Percentiles rank a stretch among this genome's conserved stretches.
phyloP scores from a whole-genome alignment of 2,113 vertebrate genomes.

The Eupsittula cactorum region DNA sequence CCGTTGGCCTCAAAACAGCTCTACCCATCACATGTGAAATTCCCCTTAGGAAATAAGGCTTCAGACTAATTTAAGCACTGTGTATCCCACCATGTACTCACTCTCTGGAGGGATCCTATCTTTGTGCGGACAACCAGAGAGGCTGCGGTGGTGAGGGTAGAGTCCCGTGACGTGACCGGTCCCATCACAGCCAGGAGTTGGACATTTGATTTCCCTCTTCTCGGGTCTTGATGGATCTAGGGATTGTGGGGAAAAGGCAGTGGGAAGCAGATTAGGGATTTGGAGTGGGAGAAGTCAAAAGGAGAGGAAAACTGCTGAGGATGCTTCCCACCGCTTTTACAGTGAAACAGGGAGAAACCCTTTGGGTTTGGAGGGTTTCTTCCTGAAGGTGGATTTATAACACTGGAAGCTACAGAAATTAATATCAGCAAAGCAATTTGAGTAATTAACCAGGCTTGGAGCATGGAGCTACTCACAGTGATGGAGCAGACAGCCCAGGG shows the following conservation, averaged over 20 bases:
- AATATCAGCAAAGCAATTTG: background rate
- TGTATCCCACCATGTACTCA: slow-evolving; percentile 73
- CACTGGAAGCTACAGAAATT: background rate
- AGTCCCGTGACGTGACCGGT: slow-evolving; percentile 96
- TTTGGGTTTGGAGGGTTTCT: background rate
- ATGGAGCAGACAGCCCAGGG: fast-evolving
- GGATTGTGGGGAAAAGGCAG: background rate
- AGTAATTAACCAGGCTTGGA: fast-evolving
- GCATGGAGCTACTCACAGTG: fast-evolving
- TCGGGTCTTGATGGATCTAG: slow-evolving; percentile 90
- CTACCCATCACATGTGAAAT: background rate
- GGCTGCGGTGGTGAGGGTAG: slow-evolving; percentile 97
- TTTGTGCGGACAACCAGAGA: slow-evolving; percentile 98
- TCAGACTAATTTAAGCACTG: background rate
- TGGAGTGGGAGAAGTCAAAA: background rate
- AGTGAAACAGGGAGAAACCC: background rate
- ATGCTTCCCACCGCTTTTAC: background rate
- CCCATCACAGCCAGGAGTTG: slow-evolving; percentile 95
- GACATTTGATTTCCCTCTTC: slow-evolving; percentile 97
- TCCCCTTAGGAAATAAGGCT: background rate
- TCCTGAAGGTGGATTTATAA: background rate
- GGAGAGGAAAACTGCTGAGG: background rate
- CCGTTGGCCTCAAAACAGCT: background rate
- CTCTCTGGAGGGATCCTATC: slow-evolving; percentile 98
- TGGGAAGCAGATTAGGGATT: background rate